Base-by-base conservation (phyloP, 1,140 invertebrate species). In the Atta cephalotes region DNA sequence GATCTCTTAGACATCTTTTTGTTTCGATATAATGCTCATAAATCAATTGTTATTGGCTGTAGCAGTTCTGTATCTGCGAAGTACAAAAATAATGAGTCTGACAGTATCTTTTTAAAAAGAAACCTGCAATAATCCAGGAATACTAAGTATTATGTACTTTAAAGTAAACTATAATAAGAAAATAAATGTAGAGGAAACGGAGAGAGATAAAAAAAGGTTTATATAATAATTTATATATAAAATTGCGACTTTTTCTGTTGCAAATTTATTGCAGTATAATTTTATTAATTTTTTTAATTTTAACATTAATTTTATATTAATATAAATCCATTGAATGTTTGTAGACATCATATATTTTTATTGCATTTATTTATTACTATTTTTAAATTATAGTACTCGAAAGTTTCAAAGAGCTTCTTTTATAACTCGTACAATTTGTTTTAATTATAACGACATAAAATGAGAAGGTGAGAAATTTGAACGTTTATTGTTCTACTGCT, bases 401-500 rank as follows among this genome's bases (percentile, higher is more conserved):
- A 60, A 39, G 3, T 14, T 49, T 25, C 14, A 12, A 14, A 35
- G n/a, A 14, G 7, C 18, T 39, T 25, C 18, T 74, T 63, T 16
- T 12, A 7, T 63, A 63, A 25, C 7, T 77, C 25, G 18, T 35
- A 76, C 9, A 39, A 60, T 25, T 62, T 74, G 28, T 56, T 58
- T 78, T 63, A 62, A 78, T 78, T 62, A 77, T 39, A 78, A 12
- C 2, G 35, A 78, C 25, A 45, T 72, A 53, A 72, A n/a, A 62
- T 28, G 71, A 31, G n/a, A 35, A 35, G 28, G 6, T 9, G 16
- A 28, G 21, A 63, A 45, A 21, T 76, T 18, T 3, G 14, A 56
- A 16, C 9, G 28, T 51, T 31, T 45, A 21, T 16, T 71, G 0
- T 16, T 9, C 31, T 25, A 18, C n/a, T 39, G 6, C 53, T 63